These are phyloP conservation scores for Entomobrya multifasciata DNA, from an alignment of 2,888 invertebrate genomes.

Conservation along the genomic window DNA sequence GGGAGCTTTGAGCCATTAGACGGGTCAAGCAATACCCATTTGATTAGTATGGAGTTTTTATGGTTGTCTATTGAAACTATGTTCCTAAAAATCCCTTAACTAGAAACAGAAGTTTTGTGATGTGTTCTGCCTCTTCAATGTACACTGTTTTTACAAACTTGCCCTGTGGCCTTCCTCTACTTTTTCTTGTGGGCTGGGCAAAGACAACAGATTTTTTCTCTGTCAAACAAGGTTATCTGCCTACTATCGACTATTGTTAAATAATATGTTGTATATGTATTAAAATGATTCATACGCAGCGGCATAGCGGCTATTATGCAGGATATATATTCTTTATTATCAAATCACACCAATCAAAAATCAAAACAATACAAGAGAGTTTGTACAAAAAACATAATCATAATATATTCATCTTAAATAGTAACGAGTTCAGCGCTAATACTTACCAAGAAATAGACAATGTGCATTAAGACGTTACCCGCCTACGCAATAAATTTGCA, in stretches of 20 bases:
- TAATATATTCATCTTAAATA: too few species aligned
- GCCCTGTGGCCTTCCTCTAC: conserved; percentile 32
- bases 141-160: background rate
- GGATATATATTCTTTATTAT: background rate
- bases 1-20: too few species aligned
- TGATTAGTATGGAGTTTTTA: too few species aligned
- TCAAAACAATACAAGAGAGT: background rate
- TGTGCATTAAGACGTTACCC: conserved; percentile 33
- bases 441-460: too few species aligned
- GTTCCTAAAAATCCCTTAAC: too few species aligned
- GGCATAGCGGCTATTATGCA: too few species aligned
- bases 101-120: too few species aligned
- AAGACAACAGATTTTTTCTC: background rate
- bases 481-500: conserved; percentile 33
- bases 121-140: conserved; percentile 1
- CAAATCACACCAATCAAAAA: background rate
- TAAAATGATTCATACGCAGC: background rate
- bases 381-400: too few species aligned
- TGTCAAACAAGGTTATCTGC: background rate
- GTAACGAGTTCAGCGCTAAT: too few species aligned
- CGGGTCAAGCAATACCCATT: too few species aligned
- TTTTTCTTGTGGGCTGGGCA: conserved; percentile 8
- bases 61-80: too few species aligned
- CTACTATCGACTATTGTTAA: background rate
- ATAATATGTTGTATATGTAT: background rate